A percentile compares a stretch with the other conserved stretches of the same genome.
Evolutionary conservation across 1,140 invertebrate species (phyloP).

Genomic region (Saxidomus purpurata): DNA sequence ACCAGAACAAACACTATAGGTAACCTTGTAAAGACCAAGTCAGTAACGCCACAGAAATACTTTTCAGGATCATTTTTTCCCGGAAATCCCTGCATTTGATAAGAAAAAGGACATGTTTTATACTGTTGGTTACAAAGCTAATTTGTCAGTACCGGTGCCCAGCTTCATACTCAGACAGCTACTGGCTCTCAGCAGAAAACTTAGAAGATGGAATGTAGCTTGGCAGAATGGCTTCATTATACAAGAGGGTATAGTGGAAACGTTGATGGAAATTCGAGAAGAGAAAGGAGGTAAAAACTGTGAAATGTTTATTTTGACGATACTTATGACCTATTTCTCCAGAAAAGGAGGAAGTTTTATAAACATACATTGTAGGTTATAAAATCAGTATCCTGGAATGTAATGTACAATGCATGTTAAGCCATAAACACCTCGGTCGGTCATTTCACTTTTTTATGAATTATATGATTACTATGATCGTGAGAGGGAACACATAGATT

Average conservation of each 20-base stretch:
- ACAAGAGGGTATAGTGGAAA: constrained; percentile 36
- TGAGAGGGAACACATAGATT: too few relatives aligned
- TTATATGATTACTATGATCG: too few relatives aligned
- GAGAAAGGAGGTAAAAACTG: constrained; percentile 20
- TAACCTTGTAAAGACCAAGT: too few relatives aligned
- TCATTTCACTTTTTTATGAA: too few relatives aligned
- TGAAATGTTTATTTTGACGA: background rate
- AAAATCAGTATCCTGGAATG: background rate
- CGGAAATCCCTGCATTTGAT: background rate
- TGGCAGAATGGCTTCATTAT: constrained; percentile 44
- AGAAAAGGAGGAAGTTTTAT: background rate
- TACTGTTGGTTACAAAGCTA: constrained; percentile 31
- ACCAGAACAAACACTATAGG: too few relatives aligned
- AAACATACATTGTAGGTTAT: background rate
- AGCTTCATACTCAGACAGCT: constrained; percentile 8
- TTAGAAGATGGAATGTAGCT: background rate
- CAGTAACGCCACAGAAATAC: background rate
- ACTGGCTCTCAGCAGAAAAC: background rate
- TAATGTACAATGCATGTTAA: too few relatives aligned
- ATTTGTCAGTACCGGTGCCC: background rate
- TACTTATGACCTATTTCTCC: background rate
- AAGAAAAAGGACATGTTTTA: constrained; percentile 15
- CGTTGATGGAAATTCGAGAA: background rate
- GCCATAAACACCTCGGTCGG: too few relatives aligned
- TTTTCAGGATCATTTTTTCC: constrained; percentile 41